Evolutionary conservation across 1,140 invertebrate species (phyloP).

Genomic region (Eurosta solidaginis): DNA sequence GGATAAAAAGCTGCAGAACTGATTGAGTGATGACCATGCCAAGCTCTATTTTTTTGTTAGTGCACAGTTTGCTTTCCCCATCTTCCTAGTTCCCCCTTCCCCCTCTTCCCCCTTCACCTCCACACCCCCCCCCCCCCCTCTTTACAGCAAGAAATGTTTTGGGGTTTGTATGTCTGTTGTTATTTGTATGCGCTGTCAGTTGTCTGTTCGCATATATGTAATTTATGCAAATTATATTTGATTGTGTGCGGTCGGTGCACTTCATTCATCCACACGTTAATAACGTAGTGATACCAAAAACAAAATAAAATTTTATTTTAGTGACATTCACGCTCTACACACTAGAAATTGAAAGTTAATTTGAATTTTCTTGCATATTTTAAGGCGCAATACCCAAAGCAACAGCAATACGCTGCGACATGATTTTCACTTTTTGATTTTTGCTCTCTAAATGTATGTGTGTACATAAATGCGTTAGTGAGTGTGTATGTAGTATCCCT

Average conservation of each 20-base stretch:
- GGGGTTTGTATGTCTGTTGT: neutral
- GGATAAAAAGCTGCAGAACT: too few species aligned
- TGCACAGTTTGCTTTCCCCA: neutral
- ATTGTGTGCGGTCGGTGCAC: constrained; percentile 44
- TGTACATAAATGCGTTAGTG: neutral
- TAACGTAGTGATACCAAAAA: neutral
- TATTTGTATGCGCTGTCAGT: neutral
- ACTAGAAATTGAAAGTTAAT: constrained; percentile 58
- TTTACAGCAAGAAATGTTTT: too few species aligned
- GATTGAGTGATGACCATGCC: too few species aligned
- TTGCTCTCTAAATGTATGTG: neutral
- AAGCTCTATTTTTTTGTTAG: too few species aligned
- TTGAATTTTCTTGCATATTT: constrained; percentile 46
- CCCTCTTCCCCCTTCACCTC: too few species aligned
- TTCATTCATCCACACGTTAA: neutral
- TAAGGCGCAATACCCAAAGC: constrained; percentile 37
- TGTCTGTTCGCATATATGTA: neutral
- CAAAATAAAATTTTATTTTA: neutral
- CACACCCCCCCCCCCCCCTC: too few species aligned
- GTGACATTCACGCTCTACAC: neutral
- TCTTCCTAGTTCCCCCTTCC: too few species aligned
- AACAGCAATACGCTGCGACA: neutral
- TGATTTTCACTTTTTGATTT: neutral
- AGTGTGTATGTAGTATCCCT: too few species aligned
- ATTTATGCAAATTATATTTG: constrained; percentile 58